A percentile compares a stretch with the other conserved stretches of the same genome.
Evolutionary conservation across 2,113 vertebrate genomes (phyloP).

Genomic region (Eulacestoma nigropectus): DNA sequence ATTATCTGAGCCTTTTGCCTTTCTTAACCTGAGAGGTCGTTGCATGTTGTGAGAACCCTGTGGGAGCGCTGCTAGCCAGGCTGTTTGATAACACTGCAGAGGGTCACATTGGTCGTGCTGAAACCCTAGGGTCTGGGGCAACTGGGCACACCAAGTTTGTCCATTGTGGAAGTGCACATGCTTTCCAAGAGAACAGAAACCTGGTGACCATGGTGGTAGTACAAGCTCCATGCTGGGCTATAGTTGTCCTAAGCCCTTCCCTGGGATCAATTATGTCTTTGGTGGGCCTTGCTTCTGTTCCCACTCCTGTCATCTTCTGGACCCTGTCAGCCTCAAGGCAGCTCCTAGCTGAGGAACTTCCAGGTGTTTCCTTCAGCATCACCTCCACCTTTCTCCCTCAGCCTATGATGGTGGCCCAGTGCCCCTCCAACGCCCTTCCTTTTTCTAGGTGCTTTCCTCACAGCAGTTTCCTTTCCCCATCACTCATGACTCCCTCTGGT

Average conservation of each 20-base stretch:
- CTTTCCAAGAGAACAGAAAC: not conserved
- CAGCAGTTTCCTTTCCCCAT: not conserved
- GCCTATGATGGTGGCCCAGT: not conserved
- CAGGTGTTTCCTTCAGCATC: not conserved
- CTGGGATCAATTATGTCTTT: not conserved
- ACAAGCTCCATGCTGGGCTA: not conserved
- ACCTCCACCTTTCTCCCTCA: not conserved
- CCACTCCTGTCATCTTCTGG: not conserved
- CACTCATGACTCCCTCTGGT: not conserved
- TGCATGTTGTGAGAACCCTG: not conserved
- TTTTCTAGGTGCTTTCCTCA: not conserved
- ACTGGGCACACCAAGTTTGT: not conserved
- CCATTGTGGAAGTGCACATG: rapidly evolving
- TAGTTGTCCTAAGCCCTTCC: not conserved
- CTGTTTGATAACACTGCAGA: not conserved
- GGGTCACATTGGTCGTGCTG: rapidly evolving
- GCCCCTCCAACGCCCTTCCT: rapidly evolving
- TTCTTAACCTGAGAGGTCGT: not conserved
- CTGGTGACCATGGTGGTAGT: not conserved
- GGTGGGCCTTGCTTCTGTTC: not conserved
- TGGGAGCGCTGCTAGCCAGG: not conserved
- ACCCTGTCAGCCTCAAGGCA: rapidly evolving
- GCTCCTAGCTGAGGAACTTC: not conserved
- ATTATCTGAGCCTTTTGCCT: not conserved
- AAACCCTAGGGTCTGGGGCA: not conserved